A percentile compares a stretch with the other conserved stretches of the same genome.
Conservation (phyloP, 2,888 invertebrate genomes). For the Drosophila prostipennis region DNA sequence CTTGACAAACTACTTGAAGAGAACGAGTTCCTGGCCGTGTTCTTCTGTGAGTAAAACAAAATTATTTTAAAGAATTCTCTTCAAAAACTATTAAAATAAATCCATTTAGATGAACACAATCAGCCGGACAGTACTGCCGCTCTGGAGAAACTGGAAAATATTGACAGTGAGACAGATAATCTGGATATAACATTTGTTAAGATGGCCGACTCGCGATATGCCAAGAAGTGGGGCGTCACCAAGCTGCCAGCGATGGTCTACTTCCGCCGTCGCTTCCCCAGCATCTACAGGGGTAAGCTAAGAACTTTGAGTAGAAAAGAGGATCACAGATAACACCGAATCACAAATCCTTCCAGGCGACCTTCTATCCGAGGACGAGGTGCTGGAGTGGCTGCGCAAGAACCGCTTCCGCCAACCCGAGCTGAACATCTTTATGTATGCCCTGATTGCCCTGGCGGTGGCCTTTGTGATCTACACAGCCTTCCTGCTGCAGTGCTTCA, state of each 20-base stretch:
- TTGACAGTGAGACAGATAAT: conserved; percentile 97
- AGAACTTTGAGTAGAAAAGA: fast-evolving
- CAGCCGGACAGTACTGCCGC: conserved; percentile 92
- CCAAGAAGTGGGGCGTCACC: conserved; percentile 96
- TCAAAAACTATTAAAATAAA: background rate
- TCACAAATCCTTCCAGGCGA: conserved; percentile 86
- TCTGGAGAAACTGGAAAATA: conserved; percentile 94
- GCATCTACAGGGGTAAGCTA: conserved; percentile 92
- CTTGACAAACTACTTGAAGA: conserved; percentile 96
- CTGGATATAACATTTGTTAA: conserved; percentile 97
- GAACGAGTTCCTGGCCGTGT: conserved; percentile 97
- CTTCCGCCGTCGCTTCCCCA: conserved; percentile 95
- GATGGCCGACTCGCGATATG: conserved; percentile 95
- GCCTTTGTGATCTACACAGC: conserved; percentile 95
- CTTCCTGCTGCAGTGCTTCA: conserved; percentile 95
- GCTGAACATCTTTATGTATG: conserved; percentile 97
- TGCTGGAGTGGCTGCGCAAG: conserved; percentile 96
- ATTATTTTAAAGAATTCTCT: background rate
- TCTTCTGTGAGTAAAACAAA: conserved; percentile 92
- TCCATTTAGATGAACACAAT: conserved; percentile 89
- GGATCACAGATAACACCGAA: background rate
- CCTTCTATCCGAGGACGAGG: conserved; percentile 92
- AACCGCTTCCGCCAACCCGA: conserved; percentile 97
- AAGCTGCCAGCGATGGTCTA: conserved; percentile 96
- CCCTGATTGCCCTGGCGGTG: conserved; percentile 92